These are phyloP conservation scores for Papilio protenor DNA, from an alignment of 2,888 invertebrate species.

Conservation along the genomic window DNA sequence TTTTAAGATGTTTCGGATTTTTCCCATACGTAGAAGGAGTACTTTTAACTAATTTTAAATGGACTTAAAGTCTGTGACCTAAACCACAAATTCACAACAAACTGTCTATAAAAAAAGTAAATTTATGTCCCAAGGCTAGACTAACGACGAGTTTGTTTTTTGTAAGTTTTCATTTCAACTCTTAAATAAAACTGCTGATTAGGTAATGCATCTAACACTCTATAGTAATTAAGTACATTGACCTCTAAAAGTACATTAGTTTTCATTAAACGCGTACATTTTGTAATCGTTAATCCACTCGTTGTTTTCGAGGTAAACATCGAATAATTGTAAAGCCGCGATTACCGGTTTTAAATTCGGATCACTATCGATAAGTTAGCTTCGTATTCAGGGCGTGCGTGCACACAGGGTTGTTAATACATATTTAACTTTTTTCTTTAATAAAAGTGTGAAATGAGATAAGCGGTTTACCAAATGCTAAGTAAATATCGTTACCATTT, in stretches of 20 bases:
- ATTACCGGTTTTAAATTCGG: slow-evolving; percentile 64
- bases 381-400: slow-evolving; percentile 45
- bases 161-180: neutral
- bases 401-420: slow-evolving; percentile 34
- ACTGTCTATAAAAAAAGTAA: neutral
- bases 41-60: neutral
- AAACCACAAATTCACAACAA: neutral
- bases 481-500: too few species aligned
- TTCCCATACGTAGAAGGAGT: neutral
- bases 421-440: slow-evolving; percentile 29
- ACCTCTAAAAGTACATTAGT: slow-evolving; percentile 24
- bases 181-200: neutral
- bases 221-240: slow-evolving; percentile 11
- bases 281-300: slow-evolving; percentile 35
- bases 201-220: neutral
- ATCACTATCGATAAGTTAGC: slow-evolving; percentile 51
- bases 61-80: neutral
- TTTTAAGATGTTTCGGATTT: too few species aligned
- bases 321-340: slow-evolving; percentile 49
- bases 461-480: too few species aligned
- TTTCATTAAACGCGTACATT: slow-evolving; percentile 13
- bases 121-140: neutral
- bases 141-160: neutral
- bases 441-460: too few species aligned
- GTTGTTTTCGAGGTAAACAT: slow-evolving; percentile 30